Evolutionary conservation across 2,888 invertebrate species (phyloP), one percentile per base, ranked within the genome.

Genomic region (Drosophila seclusa): DNA sequence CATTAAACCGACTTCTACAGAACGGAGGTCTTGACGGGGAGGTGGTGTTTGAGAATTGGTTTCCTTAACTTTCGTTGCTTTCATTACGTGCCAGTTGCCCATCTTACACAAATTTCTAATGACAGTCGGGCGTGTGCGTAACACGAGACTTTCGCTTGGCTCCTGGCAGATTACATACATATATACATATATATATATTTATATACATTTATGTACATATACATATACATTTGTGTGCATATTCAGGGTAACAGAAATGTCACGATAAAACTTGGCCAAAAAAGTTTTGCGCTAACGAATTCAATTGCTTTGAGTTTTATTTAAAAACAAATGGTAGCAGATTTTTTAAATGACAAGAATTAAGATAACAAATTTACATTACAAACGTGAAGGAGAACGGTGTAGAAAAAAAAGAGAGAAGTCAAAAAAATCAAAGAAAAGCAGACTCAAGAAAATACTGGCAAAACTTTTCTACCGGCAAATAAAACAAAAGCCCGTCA

Each of bases 331-430:
- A 83, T 80, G 83, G 68, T 49, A 71, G 80, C 82, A 76, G 84
- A 82, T 82, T 86, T 87, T 76, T 72, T 74, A 87, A 87, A 87
- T 89, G 89, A 90, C 87, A 84, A 71, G 87, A 87, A 89, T 90
- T 87, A 90, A 90, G 87, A 87, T 87, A 89, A 84, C 87, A 84
- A 90, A 87, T 90, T 90, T 84, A 65, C 90, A 62, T 70, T 85
- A 78, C 66, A 55, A 38, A 64, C 73, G 65, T 55, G 55, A 58
- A 54, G 50, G 38, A 50, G 54, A 66, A 31, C 29, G 54, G 27
- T 27, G 49, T 62, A 48, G 54, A 40, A 52, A 45, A 13, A n/a
- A 40, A 55, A 32, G 48, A 55, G 60, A 54, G 4, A 27, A 38
- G 18, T 38, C 48, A 54, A 34, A 62, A 68, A 73, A 65, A 59